Percentiles rank a stretch among this genome's conserved stretches.
These are phyloP conservation scores for Anthrax anthrax DNA, from an alignment of 2,888 invertebrate genomes.

Conservation along the genomic window DNA sequence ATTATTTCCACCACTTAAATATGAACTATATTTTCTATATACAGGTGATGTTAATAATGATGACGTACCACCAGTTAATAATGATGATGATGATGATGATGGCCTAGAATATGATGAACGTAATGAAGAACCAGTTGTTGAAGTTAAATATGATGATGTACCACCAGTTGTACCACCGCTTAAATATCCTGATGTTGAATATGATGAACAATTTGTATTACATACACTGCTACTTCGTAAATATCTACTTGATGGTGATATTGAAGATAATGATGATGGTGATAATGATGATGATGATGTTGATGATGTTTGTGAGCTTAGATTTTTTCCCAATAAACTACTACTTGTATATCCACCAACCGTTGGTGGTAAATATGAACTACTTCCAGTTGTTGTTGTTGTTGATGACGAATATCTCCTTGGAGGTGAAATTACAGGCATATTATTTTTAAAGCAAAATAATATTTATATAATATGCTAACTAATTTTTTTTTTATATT, in stretches of 20 bases:
- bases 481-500: too few species aligned
- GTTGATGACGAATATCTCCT: conserved; percentile 31
- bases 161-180: conserved; percentile 26
- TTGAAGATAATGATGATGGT: conserved; percentile 6
- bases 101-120: conserved; percentile 21
- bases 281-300: not conserved
- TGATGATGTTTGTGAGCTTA: too few species aligned
- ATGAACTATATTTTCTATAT: conserved; percentile 9
- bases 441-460: conserved; percentile 21
- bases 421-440: conserved; percentile 35
- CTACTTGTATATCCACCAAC: conserved; percentile 18
- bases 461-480: too few species aligned
- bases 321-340: conserved; percentile 2
- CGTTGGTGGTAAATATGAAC: conserved; percentile 31
- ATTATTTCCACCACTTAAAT: conserved; percentile 20
- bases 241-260: conserved; percentile 20
- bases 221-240: conserved; percentile 18
- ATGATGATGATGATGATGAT: conserved; percentile 11
- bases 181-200: conserved; percentile 17
- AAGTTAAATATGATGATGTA: conserved; percentile 15
- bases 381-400: conserved; percentile 16
- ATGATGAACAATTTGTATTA: conserved; percentile 8
- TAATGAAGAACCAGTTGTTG: conserved; percentile 19
- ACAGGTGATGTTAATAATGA: not conserved
- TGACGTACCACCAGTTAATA: conserved; percentile 14